These are phyloP conservation scores for Semibalanus balanoides DNA, from an alignment of 1,140 invertebrate species.

Conservation along the genomic window DNA sequence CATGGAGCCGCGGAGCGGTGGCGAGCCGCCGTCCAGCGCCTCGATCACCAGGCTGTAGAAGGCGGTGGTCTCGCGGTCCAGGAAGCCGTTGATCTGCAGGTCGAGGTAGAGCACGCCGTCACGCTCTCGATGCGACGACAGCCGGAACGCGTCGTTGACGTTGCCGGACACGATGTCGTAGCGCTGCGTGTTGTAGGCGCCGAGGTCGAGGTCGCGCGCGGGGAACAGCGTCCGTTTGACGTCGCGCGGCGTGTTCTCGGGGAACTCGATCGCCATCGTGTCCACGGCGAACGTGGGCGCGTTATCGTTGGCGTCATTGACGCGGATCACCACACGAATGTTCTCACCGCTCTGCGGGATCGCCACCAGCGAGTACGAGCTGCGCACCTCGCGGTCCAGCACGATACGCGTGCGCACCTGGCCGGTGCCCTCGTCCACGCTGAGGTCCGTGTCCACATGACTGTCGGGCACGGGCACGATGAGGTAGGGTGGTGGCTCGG, in stretches of 20 bases:
- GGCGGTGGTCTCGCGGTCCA: slow-evolving; percentile 78
- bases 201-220: slow-evolving; percentile 78
- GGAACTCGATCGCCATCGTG: slow-evolving; percentile 76
- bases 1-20: slow-evolving; percentile 68
- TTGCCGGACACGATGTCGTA: slow-evolving; percentile 90
- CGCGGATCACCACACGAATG: slow-evolving; percentile 68
- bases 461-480: slow-evolving; percentile 6
- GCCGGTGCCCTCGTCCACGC: slow-evolving; percentile 73
- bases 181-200: slow-evolving; percentile 73
- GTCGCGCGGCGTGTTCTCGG: slow-evolving; percentile 83
- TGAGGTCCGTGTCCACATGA: slow-evolving; percentile 58
- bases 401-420: slow-evolving; percentile 72
- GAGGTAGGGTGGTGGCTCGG: slow-evolving; percentile 48
- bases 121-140: slow-evolving; percentile 70
- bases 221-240: slow-evolving; percentile 80
- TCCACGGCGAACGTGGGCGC: slow-evolving; percentile 70
- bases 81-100: slow-evolving; percentile 76
- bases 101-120: slow-evolving; percentile 85
- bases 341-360: slow-evolving; percentile 69
- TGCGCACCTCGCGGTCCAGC: slow-evolving; percentile 73
- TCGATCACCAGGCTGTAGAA: slow-evolving; percentile 79
- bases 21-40: slow-evolving; percentile 82
- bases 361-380: slow-evolving; percentile 74
- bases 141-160: slow-evolving; percentile 71
- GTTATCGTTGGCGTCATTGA: slow-evolving; percentile 96